Conservation (phyloP, 2,113 vertebrate genomes). For the Turnix velox region DNA sequence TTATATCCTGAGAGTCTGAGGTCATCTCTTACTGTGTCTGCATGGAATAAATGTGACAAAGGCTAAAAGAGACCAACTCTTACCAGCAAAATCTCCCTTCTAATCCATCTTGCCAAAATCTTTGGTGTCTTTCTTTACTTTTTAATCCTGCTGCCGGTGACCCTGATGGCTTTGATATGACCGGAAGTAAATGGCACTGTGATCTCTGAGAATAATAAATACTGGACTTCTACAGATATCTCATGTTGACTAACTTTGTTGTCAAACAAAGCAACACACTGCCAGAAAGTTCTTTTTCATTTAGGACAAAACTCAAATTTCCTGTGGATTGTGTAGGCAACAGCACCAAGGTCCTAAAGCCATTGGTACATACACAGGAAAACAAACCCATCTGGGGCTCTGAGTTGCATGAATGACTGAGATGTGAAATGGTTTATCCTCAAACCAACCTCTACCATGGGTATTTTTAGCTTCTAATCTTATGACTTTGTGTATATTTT, state of each 20-base stretch:
- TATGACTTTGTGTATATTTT: not conserved
- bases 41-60: not conserved
- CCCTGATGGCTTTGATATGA: not conserved
- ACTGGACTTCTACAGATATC: not conserved
- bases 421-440: not conserved
- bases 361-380: not conserved
- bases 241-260: not conserved
- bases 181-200: not conserved
- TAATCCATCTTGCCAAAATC: not conserved
- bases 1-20: not conserved
- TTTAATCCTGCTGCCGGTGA: not conserved
- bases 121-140: not conserved
- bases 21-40: not conserved
- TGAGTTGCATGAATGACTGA: not conserved
- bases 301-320: not conserved
- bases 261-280: not conserved
- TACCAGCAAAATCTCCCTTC: not conserved
- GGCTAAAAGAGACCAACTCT: not conserved
- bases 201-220: not conserved
- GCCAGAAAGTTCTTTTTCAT: not conserved
- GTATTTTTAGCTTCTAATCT: not conserved
- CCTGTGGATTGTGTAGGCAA: not conserved
- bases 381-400: rapidly evolving
- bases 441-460: not conserved
- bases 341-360: not conserved